These are phyloP conservation scores for Piaya cayana DNA, from an alignment of 2,113 vertebrate genomes.

Conservation along the genomic window DNA sequence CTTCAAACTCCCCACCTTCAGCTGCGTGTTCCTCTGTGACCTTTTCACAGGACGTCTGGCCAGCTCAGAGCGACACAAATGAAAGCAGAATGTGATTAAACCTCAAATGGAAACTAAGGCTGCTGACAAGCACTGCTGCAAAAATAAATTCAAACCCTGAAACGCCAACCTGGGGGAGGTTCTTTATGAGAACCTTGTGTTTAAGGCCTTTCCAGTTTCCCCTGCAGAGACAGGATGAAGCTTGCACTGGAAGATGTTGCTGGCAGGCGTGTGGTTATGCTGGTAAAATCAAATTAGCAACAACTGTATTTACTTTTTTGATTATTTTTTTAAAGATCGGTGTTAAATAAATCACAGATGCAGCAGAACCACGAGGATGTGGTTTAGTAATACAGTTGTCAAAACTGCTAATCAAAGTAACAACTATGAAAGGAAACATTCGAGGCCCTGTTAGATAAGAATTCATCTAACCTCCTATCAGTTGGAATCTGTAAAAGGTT, in stretches of 20 bases:
- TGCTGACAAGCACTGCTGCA: slow-evolving; percentile 38
- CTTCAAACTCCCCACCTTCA: slow-evolving; percentile 4
- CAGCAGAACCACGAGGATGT: background rate
- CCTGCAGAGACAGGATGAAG: background rate
- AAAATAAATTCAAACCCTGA: background rate
- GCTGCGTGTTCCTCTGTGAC: slow-evolving; percentile 19
- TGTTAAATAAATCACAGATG: background rate
- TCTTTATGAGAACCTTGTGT: slow-evolving; percentile 38
- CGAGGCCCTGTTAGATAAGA: background rate
- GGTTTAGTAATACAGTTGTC: background rate
- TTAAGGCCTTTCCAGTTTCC: slow-evolving; percentile 27
- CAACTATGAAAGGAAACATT: background rate
- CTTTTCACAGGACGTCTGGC: slow-evolving; percentile 50
- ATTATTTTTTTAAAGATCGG: background rate
- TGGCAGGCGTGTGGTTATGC: slow-evolving; percentile 26
- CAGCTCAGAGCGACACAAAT: slow-evolving; percentile 59
- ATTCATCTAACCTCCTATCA: background rate
- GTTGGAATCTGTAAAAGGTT: background rate
- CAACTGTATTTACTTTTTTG: background rate
- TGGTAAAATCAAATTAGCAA: slow-evolving; percentile 39
- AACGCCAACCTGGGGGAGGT: slow-evolving; percentile 10
- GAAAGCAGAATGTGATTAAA: slow-evolving; percentile 31
- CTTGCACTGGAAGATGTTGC: slow-evolving; percentile 9
- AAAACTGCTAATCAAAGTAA: background rate
- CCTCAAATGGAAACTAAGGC: slow-evolving; percentile 28